These are phyloP conservation scores for Apotomis turbidana DNA, from an alignment of 2,888 invertebrate genomes.

Conservation along the genomic window DNA sequence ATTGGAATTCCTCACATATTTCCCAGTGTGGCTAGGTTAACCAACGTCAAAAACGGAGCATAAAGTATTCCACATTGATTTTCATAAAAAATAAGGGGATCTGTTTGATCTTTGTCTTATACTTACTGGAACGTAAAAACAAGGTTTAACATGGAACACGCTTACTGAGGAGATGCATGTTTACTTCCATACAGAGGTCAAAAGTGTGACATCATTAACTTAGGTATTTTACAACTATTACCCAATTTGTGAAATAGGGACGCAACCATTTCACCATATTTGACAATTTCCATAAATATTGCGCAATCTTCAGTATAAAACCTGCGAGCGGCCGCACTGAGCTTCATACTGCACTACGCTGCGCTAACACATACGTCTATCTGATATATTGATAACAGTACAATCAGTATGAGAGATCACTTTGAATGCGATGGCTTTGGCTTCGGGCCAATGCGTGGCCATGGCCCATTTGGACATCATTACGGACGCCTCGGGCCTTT, in stretches of 20 bases:
- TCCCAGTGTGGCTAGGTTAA: no score
- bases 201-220: background rate
- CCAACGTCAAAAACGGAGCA: no score
- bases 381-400: background rate
- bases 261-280: constrained; percentile 14
- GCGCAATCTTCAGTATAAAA: constrained; percentile 7
- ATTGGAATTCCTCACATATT: no score
- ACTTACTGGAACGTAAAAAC: no score
- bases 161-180: no score
- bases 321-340: background rate
- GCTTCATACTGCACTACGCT: background rate
- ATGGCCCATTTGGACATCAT: background rate
- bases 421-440: constrained; percentile 18
- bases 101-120: no score
- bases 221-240: constrained; percentile 1
- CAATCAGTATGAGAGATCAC: constrained; percentile 31
- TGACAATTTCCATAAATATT: background rate
- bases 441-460: constrained; percentile 24
- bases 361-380: background rate
- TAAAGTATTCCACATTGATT: no score
- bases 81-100: no score
- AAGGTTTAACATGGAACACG: no score
- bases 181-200: no score
- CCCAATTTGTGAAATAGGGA: constrained; percentile 2
- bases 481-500: background rate